A percentile compares a stretch with the other conserved stretches of the same genome.
Conservation (phyloP, 2,797 vertebrate species). For the Xiphorhynchus erythropygius region DNA sequence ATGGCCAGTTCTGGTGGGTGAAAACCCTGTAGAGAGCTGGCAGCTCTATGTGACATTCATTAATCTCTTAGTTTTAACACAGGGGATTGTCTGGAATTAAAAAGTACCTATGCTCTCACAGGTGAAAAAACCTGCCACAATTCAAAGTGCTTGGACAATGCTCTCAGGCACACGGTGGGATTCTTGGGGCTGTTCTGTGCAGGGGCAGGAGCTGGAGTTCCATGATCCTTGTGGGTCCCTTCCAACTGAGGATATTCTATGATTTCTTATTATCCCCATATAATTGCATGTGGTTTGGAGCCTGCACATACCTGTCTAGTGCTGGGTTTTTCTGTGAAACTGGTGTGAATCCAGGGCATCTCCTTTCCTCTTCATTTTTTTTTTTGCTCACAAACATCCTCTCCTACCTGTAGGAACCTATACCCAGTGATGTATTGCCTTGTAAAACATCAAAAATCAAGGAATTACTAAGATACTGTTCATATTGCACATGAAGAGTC, state of each 20-base stretch:
- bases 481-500: neutral
- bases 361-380: neutral
- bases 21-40: neutral
- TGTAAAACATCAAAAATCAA: neutral
- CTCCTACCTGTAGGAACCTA: neutral
- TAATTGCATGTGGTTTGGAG: neutral
- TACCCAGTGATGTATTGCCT: neutral
- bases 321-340: neutral
- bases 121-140: neutral
- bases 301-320: neutral
- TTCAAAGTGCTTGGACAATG: neutral
- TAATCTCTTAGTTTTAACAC: neutral
- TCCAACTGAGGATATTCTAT: neutral
- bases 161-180: too few relatives aligned
- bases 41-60: fast-evolving
- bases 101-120: neutral
- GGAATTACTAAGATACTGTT: neutral
- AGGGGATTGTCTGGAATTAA: neutral
- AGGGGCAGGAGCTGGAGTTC: neutral
- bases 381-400: neutral
- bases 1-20: neutral
- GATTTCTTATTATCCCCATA: neutral
- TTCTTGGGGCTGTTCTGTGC: neutral
- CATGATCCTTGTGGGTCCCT: neutral
- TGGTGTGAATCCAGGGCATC: neutral